Conservation (phyloP, 1,140 invertebrate genomes). For the Rhyacophila brunnea region DNA sequence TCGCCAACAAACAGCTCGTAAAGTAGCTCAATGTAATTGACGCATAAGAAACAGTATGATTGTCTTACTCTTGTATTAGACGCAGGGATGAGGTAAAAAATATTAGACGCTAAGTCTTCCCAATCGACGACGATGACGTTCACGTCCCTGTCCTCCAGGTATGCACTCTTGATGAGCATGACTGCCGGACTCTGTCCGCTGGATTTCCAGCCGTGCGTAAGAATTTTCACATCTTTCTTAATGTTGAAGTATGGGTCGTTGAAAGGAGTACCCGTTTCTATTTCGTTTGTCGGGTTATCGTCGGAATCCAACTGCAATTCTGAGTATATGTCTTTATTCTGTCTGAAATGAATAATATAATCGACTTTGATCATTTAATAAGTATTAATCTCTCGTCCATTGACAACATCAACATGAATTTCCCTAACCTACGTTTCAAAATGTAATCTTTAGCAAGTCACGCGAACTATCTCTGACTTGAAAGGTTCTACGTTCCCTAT, state of each 20-base stretch:
- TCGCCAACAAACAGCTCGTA: no score
- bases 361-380: no score
- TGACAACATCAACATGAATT: not conserved
- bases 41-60: no score
- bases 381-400: no score
- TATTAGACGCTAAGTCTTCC: slow-evolving; percentile 61
- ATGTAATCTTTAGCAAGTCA: not conserved
- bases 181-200: slow-evolving; percentile 42
- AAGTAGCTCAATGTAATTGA: no score
- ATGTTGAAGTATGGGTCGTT: slow-evolving; percentile 55
- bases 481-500: not conserved
- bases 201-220: slow-evolving; percentile 76
- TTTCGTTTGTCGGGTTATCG: slow-evolving; percentile 38
- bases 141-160: slow-evolving; percentile 54
- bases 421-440: not conserved
- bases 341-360: slow-evolving; percentile 38
- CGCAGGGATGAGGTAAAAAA: slow-evolving; percentile 65
- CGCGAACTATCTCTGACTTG: not conserved
- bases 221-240: slow-evolving; percentile 59
- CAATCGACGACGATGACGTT: slow-evolving; percentile 73
- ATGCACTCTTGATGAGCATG: slow-evolving; percentile 42
- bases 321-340: slow-evolving; percentile 40
- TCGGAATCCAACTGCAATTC: slow-evolving; percentile 40
- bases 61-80: slow-evolving; percentile 52
- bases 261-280: slow-evolving; percentile 41